A percentile compares a stretch with the other conserved stretches of the same genome.
These are phyloP conservation scores for Oligia fasciuncula DNA, from an alignment of 2,888 invertebrate species.

Conservation along the genomic window DNA sequence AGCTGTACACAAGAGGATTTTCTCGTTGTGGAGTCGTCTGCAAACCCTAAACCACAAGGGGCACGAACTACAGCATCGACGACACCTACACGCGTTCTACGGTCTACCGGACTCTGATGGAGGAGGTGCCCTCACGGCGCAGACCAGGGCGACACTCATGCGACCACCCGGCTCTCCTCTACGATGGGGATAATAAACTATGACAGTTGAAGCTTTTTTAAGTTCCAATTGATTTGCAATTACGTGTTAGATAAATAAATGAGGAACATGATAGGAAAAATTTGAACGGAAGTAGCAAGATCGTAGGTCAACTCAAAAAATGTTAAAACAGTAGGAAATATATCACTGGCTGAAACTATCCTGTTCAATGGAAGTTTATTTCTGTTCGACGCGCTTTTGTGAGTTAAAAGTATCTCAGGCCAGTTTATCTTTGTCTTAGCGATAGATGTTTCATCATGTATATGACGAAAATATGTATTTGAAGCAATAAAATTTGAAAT, in stretches of 20 bases:
- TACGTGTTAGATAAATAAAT: slow-evolving; percentile 59
- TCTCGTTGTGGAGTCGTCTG: slow-evolving; percentile 86
- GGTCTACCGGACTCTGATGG: slow-evolving; percentile 80
- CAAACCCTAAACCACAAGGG: slow-evolving; percentile 85
- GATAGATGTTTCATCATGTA: slow-evolving; percentile 51
- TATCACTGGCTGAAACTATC: slow-evolving; percentile 3
- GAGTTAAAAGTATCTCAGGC: slow-evolving; percentile 16
- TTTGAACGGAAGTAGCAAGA: slow-evolving; percentile 31
- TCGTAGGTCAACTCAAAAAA: slow-evolving; percentile 29
- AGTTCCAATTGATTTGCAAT: slow-evolving; percentile 57
- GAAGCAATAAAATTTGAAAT: slow-evolving; percentile 62
- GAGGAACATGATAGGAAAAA: slow-evolving; percentile 38
- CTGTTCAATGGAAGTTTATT: slow-evolving; percentile 14
- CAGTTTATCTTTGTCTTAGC: slow-evolving; percentile 49
- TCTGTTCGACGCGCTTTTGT: slow-evolving; percentile 30
- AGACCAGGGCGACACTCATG: slow-evolving; percentile 82
- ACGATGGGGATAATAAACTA: slow-evolving; percentile 82
- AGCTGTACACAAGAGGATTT: slow-evolving; percentile 82
- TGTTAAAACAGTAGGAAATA: slow-evolving; percentile 28
- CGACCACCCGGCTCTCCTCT: slow-evolving; percentile 87
- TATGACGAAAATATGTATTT: slow-evolving; percentile 57
- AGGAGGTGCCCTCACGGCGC: slow-evolving; percentile 80
- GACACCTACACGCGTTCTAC: slow-evolving; percentile 84
- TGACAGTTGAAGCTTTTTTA: slow-evolving; percentile 51
- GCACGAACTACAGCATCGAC: slow-evolving; percentile 84